Base-by-base conservation (phyloP, 1,140 invertebrate genomes). In the Globodera ellingtonae region DNA sequence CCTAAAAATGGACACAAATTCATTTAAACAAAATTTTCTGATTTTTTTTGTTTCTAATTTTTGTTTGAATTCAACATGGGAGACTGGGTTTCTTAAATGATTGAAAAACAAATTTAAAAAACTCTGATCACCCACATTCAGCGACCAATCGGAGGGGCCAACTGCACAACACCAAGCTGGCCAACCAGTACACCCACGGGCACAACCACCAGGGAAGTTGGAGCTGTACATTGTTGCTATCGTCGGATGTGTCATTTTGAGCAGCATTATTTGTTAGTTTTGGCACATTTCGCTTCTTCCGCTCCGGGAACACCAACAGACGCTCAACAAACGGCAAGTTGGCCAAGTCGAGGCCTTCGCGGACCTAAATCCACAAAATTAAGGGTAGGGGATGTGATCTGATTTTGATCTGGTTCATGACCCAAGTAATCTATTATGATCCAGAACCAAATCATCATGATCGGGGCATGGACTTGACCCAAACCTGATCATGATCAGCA, bases 331-430 rank as follows among this genome's bases (percentile, higher is more conserved):
- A 93, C 80, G 90, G 90, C n/a, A 91, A 89, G 84, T 91, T 91
- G 5, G 91, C 92, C 15, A 95, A 91, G 89, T 95, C 94, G 72
- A 95, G 91, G 13, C 94, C 94, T 87, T 95, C 94, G 5, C 88
- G 79, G 4, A 88, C 87, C 86, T 87, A 47, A 78, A 83, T 80
- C 21, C 1, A 35, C 35, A 2, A 35, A 35, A 35, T 24, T 35
- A 35, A 35, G 35, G 35, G 35, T 35, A 3, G 35, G 35, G 3
- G 35, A 2, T 35, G 35, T 35, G 35, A 35, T 35, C 35, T 35
- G 35, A 35, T 35, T 35, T 35, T 35, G 35, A 35, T 35, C 35
- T 35, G 3, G 3, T 35, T 3, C 35, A 2, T 2, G 35, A 35
- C 35, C 35, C 35, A 35, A 35, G 3, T 35, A 35, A 35, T 35